Evolutionary conservation across 2,113 vertebrate genomes (phyloP).

Genomic region (Sula dactylatra): DNA sequence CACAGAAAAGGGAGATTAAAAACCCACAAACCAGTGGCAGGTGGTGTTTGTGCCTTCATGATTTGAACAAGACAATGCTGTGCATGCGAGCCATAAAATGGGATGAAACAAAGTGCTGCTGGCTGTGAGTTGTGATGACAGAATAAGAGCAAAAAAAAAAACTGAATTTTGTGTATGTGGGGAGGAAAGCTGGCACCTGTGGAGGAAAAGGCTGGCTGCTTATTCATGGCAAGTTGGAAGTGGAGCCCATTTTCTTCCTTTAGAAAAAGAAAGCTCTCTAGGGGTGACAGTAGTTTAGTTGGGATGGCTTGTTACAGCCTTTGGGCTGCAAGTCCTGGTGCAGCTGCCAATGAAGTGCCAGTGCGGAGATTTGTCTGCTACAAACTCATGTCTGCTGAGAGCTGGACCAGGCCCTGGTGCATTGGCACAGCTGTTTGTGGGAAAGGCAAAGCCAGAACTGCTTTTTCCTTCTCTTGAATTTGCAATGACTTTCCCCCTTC

Average conservation of each 20-base stretch:
- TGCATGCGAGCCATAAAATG: background rate
- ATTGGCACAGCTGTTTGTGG: background rate
- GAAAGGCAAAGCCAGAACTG: background rate
- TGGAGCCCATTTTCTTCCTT: background rate
- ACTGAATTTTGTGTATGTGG: background rate
- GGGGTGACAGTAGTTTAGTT: background rate
- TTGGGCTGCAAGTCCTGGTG: background rate
- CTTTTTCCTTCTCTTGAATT: background rate
- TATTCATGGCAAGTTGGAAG: background rate
- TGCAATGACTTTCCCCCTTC: background rate
- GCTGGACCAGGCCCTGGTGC: background rate
- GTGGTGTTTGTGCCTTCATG: conserved; percentile 4
- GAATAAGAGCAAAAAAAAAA: background rate
- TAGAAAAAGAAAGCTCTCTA: background rate
- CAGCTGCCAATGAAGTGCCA: background rate
- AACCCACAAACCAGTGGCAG: background rate
- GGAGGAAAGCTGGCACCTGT: background rate
- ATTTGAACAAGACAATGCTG: background rate
- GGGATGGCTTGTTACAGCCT: background rate
- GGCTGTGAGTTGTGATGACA: background rate
- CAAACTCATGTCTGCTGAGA: background rate
- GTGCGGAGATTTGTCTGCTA: background rate
- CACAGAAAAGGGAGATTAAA: background rate
- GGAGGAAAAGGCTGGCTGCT: background rate
- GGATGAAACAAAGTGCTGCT: background rate